Percentiles rank a stretch among this genome's conserved stretches.
phyloP scores from a whole-genome alignment of 2,888 invertebrate genomes.

The Lymantria dispar region DNA sequence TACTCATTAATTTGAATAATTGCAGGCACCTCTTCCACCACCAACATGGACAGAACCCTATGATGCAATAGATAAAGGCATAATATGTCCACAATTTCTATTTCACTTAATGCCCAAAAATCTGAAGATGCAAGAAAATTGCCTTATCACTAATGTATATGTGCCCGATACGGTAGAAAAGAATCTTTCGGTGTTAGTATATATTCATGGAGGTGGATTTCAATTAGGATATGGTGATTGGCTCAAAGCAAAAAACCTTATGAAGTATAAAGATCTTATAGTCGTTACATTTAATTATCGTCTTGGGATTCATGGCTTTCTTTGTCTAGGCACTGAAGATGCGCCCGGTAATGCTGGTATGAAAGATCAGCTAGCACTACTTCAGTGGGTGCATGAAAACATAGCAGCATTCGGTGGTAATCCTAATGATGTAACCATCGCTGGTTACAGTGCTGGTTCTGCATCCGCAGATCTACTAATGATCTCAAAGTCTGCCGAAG shows the following conservation, averaged over 20 bases:
- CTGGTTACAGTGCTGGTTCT: conserved; percentile 42
- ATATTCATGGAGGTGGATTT: conserved; percentile 43
- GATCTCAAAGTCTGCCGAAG: conserved; percentile 38
- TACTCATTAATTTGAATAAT: conserved; percentile 2
- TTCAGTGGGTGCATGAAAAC: conserved; percentile 47
- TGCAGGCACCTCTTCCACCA: conserved; percentile 45
- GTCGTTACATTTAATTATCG: conserved; percentile 41
- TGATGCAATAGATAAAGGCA: conserved; percentile 33
- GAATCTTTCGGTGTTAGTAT: conserved; percentile 38
- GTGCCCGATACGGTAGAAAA: conserved; percentile 46
- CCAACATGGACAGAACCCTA: conserved; percentile 35
- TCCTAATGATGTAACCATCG: conserved; percentile 45
- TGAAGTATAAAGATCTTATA: conserved; percentile 30
- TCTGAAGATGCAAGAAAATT: conserved; percentile 41
- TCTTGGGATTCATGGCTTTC: conserved; percentile 36
- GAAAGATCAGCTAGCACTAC: conserved; percentile 46
- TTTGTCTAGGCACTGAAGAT: conserved; percentile 41
- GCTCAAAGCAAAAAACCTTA: conserved; percentile 14
- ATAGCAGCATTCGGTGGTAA: conserved; percentile 48
- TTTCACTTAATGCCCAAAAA: background rate
- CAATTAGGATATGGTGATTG: conserved; percentile 26
- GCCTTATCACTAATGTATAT: conserved; percentile 55
- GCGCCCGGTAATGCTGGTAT: conserved; percentile 48
- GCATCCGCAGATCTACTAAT: conserved; percentile 38
- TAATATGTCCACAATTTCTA: conserved; percentile 38